phyloP scores from a whole-genome alignment of 53 echinoderm and acorn worm genomes.

The Glandiceps talaboti region DNA sequence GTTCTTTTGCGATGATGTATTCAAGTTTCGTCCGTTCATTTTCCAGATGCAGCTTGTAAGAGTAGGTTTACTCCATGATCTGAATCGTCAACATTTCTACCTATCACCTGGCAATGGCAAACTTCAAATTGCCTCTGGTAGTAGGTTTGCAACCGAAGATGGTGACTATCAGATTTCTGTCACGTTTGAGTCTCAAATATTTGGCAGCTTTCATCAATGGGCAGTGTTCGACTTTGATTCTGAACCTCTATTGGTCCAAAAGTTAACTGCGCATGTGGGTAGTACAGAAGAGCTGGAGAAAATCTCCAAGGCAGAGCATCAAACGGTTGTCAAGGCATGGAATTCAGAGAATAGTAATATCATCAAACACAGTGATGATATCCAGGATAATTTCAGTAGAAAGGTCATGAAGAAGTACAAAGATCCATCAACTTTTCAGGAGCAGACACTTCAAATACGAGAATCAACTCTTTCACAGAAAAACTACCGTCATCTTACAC shows the following conservation, averaged over 20 bases:
- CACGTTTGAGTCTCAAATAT: conserved; percentile 41
- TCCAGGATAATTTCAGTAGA: background rate
- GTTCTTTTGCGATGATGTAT: no score
- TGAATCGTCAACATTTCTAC: conserved; percentile 66
- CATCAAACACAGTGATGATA: background rate
- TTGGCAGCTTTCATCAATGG: conserved; percentile 89
- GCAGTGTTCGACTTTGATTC: conserved; percentile 87
- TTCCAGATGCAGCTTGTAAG: conserved; percentile 56
- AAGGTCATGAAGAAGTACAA: conserved; percentile 40
- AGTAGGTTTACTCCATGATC: conserved; percentile 79
- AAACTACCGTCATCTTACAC: conserved; percentile 70
- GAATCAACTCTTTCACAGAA: conserved; percentile 38
- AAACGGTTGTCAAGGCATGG: conserved; percentile 1
- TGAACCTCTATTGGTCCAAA: conserved; percentile 15
- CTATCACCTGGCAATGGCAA: conserved; percentile 48
- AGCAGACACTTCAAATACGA: conserved; percentile 39
- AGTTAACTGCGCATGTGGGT: conserved; percentile 32
- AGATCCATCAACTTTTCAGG: conserved; percentile 32
- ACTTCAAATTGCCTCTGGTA: conserved; percentile 37
- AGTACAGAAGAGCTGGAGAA: conserved; percentile 14
- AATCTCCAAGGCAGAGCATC: conserved; percentile 4
- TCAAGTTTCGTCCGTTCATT: no score
- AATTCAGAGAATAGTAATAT: background rate
- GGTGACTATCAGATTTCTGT: conserved; percentile 34
- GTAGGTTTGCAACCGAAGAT: background rate